phyloP scores from a whole-genome alignment of 2,888 invertebrate genomes.

The Malacosoma neustria region DNA sequence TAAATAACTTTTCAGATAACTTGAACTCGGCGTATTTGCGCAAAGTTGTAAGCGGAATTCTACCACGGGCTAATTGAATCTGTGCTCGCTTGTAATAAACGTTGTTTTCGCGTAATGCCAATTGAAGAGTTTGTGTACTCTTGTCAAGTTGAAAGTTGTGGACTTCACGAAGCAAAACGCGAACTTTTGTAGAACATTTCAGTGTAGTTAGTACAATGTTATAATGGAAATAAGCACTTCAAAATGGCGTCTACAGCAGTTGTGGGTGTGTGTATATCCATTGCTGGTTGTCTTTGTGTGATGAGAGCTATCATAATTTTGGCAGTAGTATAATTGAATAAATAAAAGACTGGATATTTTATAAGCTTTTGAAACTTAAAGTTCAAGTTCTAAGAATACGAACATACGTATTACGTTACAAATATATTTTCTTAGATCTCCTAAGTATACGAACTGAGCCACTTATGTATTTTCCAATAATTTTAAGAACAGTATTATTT shows the following conservation, averaged over 20 bases:
- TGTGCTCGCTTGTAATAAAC: slow-evolving; percentile 70
- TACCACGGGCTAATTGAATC: slow-evolving; percentile 68
- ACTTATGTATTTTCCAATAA: not conserved
- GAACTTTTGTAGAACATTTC: slow-evolving; percentile 76
- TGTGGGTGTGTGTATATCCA: slow-evolving; percentile 53
- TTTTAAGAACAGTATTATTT: too few relatives aligned
- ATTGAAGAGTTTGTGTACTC: slow-evolving; percentile 59
- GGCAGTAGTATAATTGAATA: slow-evolving; percentile 24
- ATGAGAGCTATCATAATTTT: slow-evolving; percentile 33
- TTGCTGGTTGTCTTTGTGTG: slow-evolving; percentile 37
- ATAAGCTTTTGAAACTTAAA: not conserved
- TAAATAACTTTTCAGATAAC: slow-evolving; percentile 76
- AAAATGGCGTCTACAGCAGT: slow-evolving; percentile 70
- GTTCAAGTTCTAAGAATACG: too few relatives aligned
- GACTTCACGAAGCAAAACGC: slow-evolving; percentile 75
- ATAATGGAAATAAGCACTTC: slow-evolving; percentile 75
- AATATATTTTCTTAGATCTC: too few relatives aligned
- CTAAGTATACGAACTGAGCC: not conserved
- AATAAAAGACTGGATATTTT: slow-evolving; percentile 3
- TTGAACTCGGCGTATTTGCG: slow-evolving; percentile 69
- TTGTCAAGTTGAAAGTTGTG: slow-evolving; percentile 61
- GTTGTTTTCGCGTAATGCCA: slow-evolving; percentile 70
- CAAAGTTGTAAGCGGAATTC: slow-evolving; percentile 69
- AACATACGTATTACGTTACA: too few relatives aligned
- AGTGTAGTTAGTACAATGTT: slow-evolving; percentile 76